Base-by-base conservation (phyloP, 2,888 invertebrate genomes). In the Latrodectus elegans region DNA sequence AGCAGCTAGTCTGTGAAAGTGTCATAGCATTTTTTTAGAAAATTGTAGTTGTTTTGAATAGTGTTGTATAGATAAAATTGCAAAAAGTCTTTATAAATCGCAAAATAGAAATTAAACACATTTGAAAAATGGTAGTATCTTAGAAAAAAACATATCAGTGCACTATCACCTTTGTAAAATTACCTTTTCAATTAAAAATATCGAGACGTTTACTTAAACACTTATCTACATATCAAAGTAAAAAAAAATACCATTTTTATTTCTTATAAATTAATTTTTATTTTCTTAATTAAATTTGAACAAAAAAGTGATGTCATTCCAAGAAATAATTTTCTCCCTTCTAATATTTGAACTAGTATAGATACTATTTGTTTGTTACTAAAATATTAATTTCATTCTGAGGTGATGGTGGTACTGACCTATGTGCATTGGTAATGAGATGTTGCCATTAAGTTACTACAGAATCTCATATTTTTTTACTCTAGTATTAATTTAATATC, bases 401-500 rank as follows among this genome's bases (percentile, higher is more conserved):
- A 79, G 68, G 79, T 79, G 55, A 79, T 67, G 52, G 38, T 71
- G 70, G 79, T 55, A 70, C 26, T 70, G 26, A 55, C 12, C 22
- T 51, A 14, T 65, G 38, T 64, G 65, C 76, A 60, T 76, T 76
- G 64, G 65, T 65, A 76, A 76, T 38, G 51, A 11, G 10, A 53
- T 17, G 51, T 68, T 60, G 17, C 22, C n/a, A 14, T 8, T 49
- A n/a, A n/a, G 60, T 53, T 68, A 53, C 53, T 38, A 55, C 70
- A 70, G n/a, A 71, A 79, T 55, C 55, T 71, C 22, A 78, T 78
- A 70, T 78, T 78, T 78, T 81, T 15, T 72, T 26, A 72, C 12
- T 72, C 51, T 74, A 80, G 80, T 15, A 55, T 70, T 67, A n/a
- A 78, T 70, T 70, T 53, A 70, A 55, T 81, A 12, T 81, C 67